Conservation (phyloP, 2,113 vertebrate species). For the Ptychochromis oligacanthus region DNA sequence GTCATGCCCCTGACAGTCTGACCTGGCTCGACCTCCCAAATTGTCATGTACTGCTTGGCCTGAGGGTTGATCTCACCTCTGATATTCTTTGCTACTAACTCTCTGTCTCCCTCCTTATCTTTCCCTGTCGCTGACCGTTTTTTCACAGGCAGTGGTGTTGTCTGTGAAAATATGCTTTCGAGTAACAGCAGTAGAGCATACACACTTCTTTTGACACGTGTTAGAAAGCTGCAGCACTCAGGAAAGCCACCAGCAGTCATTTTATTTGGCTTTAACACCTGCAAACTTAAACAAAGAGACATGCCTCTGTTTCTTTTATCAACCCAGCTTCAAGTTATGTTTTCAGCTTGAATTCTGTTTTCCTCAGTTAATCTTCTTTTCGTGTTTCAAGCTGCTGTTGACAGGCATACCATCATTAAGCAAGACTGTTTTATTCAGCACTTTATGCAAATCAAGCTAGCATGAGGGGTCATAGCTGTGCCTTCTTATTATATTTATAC, state of each 20-base stretch:
- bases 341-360: constrained; percentile 17
- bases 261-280: constrained; percentile 25
- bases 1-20: constrained; percentile 37
- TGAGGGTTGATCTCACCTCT: constrained; percentile 42
- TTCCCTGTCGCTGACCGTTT: constrained; percentile 1
- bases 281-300: not conserved
- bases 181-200: constrained; percentile 12
- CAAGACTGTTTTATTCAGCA: constrained; percentile 33
- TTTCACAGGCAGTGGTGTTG: not conserved
- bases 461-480: constrained; percentile 11
- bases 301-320: not conserved
- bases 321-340: not conserved
- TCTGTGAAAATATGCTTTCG: constrained; percentile 12
- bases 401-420: constrained; percentile 38
- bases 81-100: constrained; percentile 7
- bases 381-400: constrained; percentile 14
- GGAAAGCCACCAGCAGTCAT: constrained; percentile 11
- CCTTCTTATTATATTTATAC: constrained; percentile 39
- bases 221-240: constrained; percentile 24
- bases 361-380: constrained; percentile 11
- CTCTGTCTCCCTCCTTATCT: constrained; percentile 10
- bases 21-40: constrained; percentile 20
- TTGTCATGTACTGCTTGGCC: constrained; percentile 22
- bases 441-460: constrained; percentile 57
- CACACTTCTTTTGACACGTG: not conserved